A percentile compares a stretch with the other conserved stretches of the same genome.
These are phyloP conservation scores for Margarornis squamiger DNA, from an alignment of 2,797 vertebrate species.

Conservation along the genomic window DNA sequence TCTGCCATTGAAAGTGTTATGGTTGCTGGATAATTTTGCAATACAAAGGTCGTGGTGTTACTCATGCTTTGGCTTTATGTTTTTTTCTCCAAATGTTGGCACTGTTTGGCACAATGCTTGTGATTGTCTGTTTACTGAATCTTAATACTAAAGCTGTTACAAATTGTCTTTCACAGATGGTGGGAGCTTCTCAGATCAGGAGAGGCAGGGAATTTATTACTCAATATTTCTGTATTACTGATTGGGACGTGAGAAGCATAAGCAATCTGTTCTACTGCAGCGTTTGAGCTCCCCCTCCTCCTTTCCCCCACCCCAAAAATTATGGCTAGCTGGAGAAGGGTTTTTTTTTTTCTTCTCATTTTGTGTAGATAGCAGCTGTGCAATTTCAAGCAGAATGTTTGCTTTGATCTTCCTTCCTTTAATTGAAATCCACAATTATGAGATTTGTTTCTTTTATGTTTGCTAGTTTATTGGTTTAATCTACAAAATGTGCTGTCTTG, in stretches of 20 bases:
- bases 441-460: conserved; percentile 85
- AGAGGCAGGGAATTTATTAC: conserved; percentile 82
- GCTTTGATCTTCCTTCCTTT: conserved; percentile 82
- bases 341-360: conserved; percentile 63
- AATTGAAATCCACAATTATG: conserved; percentile 85
- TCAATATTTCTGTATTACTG: conserved; percentile 84
- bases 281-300: conserved; percentile 55
- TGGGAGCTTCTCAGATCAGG: conserved; percentile 78
- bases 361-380: conserved; percentile 81
- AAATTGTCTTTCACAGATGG: conserved; percentile 85
- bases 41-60: conserved; percentile 60
- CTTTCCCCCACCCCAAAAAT: conserved; percentile 68
- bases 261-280: conserved; percentile 76
- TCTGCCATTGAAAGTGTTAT: conserved; percentile 64
- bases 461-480: conserved; percentile 83
- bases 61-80: conserved; percentile 70
- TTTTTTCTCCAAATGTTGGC: conserved; percentile 64
- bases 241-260: conserved; percentile 79
- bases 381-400: conserved; percentile 83
- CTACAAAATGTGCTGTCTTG: conserved; percentile 82
- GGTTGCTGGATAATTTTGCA: conserved; percentile 69
- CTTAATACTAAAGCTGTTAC: conserved; percentile 81
- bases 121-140: conserved; percentile 81
- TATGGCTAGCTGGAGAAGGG: conserved; percentile 69
- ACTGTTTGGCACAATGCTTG: conserved; percentile 71